These are phyloP conservation scores for Drosophila ustulata DNA, from an alignment of 2,888 invertebrate genomes.

Conservation along the genomic window DNA sequence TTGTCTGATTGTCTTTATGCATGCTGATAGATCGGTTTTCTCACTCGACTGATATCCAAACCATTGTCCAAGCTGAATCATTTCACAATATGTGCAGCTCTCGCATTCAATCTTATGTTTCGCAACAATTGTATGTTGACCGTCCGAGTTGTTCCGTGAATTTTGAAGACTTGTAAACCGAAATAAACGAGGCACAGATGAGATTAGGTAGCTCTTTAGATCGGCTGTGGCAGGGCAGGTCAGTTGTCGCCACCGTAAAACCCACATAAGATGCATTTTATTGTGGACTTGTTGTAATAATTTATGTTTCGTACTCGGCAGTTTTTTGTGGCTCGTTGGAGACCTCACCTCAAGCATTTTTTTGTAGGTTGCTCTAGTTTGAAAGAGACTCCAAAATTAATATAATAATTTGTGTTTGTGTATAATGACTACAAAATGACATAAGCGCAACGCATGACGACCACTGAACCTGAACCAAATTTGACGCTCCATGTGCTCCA, in stretches of 20 bases:
- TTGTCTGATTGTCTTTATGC: not conserved
- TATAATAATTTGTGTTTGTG: conserved; percentile 63
- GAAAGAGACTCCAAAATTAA: conserved; percentile 62
- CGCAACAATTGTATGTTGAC: conserved; percentile 25
- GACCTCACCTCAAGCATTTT: conserved; percentile 50
- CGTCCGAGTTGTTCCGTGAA: conserved; percentile 47
- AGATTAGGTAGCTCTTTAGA: conserved; percentile 47
- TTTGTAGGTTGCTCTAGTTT: conserved; percentile 58
- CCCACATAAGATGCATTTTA: conserved; percentile 61
- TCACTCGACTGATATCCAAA: not conserved
- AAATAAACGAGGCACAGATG: conserved; percentile 40
- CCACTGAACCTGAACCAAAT: conserved; percentile 78
- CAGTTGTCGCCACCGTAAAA: conserved; percentile 38
- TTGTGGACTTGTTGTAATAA: conserved; percentile 56
- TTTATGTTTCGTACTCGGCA: conserved; percentile 31
- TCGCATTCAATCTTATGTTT: conserved; percentile 18
- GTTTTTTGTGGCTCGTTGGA: conserved; percentile 18
- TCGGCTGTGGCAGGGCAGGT: conserved; percentile 28
- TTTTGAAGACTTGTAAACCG: conserved; percentile 25
- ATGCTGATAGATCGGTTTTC: not conserved
- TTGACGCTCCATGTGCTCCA: conserved; percentile 63
- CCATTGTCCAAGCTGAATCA: conserved; percentile 7
- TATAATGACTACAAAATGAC: conserved; percentile 62
- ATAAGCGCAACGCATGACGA: conserved; percentile 69
- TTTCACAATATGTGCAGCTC: conserved; percentile 20